Percentiles rank a stretch among this genome's conserved stretches.
Conservation (phyloP, 2,888 invertebrate genomes). For the Nemotelus pantherinus region DNA sequence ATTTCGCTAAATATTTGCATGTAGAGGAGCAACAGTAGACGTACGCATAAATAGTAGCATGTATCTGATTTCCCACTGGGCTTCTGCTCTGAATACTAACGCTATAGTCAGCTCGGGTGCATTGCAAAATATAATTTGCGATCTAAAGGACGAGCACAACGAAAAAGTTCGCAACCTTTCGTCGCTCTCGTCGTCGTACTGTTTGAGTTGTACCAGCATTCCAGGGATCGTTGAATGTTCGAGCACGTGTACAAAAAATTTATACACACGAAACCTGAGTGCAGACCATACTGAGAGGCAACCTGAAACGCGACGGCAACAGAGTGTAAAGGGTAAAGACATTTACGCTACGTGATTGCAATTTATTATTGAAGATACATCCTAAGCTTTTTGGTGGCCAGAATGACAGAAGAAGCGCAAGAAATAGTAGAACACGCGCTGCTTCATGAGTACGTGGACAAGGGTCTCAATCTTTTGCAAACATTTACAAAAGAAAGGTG, state of each 20-base stretch:
- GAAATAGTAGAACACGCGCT: constrained; percentile 7
- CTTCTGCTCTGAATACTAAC: not conserved
- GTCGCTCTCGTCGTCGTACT: constrained; percentile 19
- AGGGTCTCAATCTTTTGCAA: constrained; percentile 27
- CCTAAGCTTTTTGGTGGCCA: constrained; percentile 25
- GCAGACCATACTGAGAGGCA: constrained; percentile 33
- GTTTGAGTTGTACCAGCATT: constrained; percentile 24
- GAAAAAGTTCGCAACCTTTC: constrained; percentile 41
- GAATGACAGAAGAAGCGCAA: not conserved
- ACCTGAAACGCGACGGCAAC: constrained; percentile 23
- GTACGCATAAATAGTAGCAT: too few species aligned
- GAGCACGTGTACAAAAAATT: constrained; percentile 31
- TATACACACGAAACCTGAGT: constrained; percentile 13
- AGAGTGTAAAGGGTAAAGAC: constrained; percentile 47
- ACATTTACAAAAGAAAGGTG: constrained; percentile 16
- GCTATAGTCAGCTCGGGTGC: not conserved
- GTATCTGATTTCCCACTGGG: constrained; percentile 27
- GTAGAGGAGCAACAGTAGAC: too few species aligned
- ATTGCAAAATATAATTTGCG: constrained; percentile 40
- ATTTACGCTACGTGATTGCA: constrained; percentile 47
- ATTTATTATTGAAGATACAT: constrained; percentile 47
- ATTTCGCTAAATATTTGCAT: too few species aligned
- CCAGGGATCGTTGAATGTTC: not conserved
- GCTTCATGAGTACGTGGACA: constrained; percentile 36
- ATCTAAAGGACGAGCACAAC: constrained; percentile 39